Evolutionary conservation across 2,888 invertebrate genomes (phyloP).

Genomic region (Cepaea hortensis): DNA sequence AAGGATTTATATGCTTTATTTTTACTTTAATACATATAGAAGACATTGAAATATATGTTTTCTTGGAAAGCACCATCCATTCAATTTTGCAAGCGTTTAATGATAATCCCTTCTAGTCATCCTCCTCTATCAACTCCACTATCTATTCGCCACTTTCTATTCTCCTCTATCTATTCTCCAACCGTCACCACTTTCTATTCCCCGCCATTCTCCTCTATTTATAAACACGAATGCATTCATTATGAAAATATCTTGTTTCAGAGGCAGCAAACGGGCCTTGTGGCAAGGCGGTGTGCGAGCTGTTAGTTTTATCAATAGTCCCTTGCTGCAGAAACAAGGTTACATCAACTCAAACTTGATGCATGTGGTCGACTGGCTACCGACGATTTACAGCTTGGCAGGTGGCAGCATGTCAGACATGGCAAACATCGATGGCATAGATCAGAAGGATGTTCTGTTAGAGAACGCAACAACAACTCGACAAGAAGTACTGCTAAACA

Average conservation of each 20-base stretch:
- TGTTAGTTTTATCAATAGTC: constrained; percentile 87
- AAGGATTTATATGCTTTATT: too few relatives aligned
- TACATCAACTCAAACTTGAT: constrained; percentile 84
- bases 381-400: constrained; percentile 86
- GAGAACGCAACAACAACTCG: constrained; percentile 81
- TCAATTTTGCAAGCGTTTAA: too few relatives aligned
- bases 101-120: too few relatives aligned
- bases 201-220: too few relatives aligned
- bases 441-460: constrained; percentile 85
- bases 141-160: too few relatives aligned
- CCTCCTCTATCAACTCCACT: too few relatives aligned
- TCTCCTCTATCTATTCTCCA: too few relatives aligned
- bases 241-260: constrained; percentile 53
- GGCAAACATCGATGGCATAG: constrained; percentile 82
- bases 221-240: too few relatives aligned
- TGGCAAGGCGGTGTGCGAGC: constrained; percentile 88
- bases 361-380: constrained; percentile 92
- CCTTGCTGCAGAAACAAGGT: constrained; percentile 79
- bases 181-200: too few relatives aligned
- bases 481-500: constrained; percentile 78
- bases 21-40: too few relatives aligned
- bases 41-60: too few relatives aligned
- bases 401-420: constrained; percentile 76
- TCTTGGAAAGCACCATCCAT: too few relatives aligned
- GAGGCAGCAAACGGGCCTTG: constrained; percentile 74